These are phyloP conservation scores for Pocillopora meandrina DNA, from an alignment of 92 coral and sea anemone genomes.

Conservation along the genomic window DNA sequence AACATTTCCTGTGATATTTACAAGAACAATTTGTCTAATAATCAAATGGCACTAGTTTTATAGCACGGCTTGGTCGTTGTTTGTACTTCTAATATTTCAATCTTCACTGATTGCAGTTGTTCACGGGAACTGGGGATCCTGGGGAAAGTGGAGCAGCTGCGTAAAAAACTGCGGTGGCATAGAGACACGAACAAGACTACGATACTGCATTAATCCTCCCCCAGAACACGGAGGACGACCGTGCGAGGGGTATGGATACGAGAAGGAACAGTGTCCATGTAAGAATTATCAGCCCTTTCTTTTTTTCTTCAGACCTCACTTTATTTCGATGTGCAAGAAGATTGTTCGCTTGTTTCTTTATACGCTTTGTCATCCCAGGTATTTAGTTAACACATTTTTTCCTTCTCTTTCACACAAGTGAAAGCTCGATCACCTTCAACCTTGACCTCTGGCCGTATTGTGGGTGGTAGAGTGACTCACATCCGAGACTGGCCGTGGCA, in stretches of 20 bases:
- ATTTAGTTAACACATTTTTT: too few species aligned
- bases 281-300: neutral
- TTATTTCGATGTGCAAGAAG: neutral
- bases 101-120: constrained; percentile 17
- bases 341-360: neutral
- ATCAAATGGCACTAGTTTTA: too few species aligned
- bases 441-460: constrained; percentile 49
- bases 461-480: constrained; percentile 65
- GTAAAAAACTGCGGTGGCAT: constrained; percentile 42
- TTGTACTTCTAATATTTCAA: too few species aligned
- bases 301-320: neutral
- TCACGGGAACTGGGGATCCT: constrained; percentile 58
- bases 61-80: too few species aligned
- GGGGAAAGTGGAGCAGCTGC: constrained; percentile 44
- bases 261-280: constrained; percentile 33
- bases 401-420: neutral
- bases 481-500: constrained; percentile 88
- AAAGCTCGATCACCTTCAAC: neutral
- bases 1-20: neutral
- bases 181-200: constrained; percentile 17
- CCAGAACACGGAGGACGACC: constrained; percentile 71
- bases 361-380: neutral
- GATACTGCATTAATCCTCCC: constrained; percentile 58
- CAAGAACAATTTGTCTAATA: too few species aligned
- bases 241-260: constrained; percentile 51